Evolutionary conservation across 2,113 vertebrate genomes (phyloP).

Genomic region (Leptobrachium leishanense): DNA sequence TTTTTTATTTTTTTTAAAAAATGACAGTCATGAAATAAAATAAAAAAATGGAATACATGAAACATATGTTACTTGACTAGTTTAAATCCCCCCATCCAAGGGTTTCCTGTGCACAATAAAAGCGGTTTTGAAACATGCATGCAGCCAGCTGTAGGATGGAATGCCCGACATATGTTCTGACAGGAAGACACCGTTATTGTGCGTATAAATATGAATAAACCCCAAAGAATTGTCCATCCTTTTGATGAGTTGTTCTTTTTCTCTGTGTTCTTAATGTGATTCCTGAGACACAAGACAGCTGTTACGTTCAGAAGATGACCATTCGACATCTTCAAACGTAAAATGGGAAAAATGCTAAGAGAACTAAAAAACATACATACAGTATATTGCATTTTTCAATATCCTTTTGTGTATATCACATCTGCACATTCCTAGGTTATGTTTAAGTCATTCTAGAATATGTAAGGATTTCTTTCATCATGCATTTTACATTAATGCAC

Average conservation of each 20-base stretch:
- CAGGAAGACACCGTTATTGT: constrained; percentile 47
- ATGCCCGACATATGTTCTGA: constrained; percentile 47
- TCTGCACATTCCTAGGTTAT: neutral
- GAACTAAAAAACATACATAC: constrained; percentile 1
- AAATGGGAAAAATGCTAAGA: neutral
- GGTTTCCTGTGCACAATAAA: constrained; percentile 47
- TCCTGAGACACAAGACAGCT: constrained; percentile 35
- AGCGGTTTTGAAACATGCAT: constrained; percentile 42
- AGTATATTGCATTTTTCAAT: neutral
- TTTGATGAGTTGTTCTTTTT: constrained; percentile 43
- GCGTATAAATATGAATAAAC: constrained; percentile 45
- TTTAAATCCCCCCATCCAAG: constrained; percentile 33
- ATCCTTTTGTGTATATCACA: neutral
- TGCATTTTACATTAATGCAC: constrained; percentile 20
- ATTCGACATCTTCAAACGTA: constrained; percentile 18
- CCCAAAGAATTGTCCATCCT: constrained; percentile 45
- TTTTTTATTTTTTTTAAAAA: neutral
- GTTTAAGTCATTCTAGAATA: constrained; percentile 9
- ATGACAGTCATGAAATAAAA: constrained; percentile 29
- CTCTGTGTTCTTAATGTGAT: constrained; percentile 24
- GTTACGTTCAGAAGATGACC: constrained; percentile 28
- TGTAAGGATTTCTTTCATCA: constrained; percentile 15
- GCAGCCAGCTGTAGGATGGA: constrained; percentile 46
- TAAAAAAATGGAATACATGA: constrained; percentile 36
- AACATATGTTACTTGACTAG: constrained; percentile 42